phyloP scores from a whole-genome alignment of 2,113 vertebrate species.

The Anhinga anhinga region DNA sequence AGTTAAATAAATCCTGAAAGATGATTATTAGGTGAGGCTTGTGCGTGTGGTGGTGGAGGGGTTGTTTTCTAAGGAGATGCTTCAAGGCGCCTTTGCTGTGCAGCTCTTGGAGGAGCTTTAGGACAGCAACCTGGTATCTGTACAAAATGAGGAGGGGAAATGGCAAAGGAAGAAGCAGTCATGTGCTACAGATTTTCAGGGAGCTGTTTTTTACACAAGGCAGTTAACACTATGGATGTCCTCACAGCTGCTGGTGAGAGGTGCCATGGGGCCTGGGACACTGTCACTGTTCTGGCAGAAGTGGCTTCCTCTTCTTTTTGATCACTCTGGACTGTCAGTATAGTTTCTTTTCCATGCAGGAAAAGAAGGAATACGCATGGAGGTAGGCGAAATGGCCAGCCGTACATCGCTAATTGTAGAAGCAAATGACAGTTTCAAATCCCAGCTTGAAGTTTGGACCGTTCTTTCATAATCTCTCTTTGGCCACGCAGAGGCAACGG shows the following conservation, averaged over 20 bases:
- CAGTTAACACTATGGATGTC: background rate
- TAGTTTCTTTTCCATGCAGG: background rate
- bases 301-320: background rate
- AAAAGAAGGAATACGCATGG: background rate
- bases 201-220: background rate
- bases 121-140: background rate
- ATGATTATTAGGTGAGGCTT: background rate
- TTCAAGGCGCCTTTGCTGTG: background rate
- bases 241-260: background rate
- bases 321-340: background rate
- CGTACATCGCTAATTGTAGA: background rate
- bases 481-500: background rate
- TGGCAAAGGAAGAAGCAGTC: background rate
- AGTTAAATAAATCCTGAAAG: slow-evolving; percentile 17
- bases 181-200: background rate
- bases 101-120: background rate
- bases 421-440: background rate
- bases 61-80: background rate
- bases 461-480: background rate
- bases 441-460: background rate
- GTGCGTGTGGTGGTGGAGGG: background rate
- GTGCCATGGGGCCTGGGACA: background rate
- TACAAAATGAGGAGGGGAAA: background rate
- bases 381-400: background rate
- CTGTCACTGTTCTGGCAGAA: background rate